Evolutionary conservation across 2,113 vertebrate genomes (phyloP).

Genomic region (Muscicapa adusta): DNA sequence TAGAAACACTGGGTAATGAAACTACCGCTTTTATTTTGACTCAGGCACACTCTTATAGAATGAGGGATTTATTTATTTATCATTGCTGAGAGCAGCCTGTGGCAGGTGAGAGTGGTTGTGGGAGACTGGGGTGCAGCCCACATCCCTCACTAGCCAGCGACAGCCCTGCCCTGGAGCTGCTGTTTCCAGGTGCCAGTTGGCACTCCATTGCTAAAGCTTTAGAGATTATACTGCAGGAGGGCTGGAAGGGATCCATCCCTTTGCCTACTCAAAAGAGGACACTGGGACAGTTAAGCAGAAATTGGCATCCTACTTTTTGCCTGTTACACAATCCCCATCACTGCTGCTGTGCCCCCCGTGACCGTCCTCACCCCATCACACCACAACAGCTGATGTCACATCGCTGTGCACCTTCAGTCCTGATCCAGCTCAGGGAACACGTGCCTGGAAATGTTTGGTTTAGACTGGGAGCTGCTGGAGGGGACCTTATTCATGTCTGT

Average conservation of each 20-base stretch:
- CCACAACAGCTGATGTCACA: neutral
- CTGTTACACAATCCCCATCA: neutral
- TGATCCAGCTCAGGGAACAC: neutral
- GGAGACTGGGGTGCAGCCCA: neutral
- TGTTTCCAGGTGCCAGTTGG: neutral
- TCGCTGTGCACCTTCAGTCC: fast-evolving
- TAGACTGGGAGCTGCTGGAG: neutral
- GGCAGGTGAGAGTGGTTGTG: neutral
- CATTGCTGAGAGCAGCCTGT: neutral
- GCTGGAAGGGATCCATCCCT: neutral
- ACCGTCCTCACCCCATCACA: neutral
- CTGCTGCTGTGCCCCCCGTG: fast-evolving
- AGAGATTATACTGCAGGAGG: neutral
- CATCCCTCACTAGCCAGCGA: neutral
- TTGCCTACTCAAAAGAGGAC: neutral
- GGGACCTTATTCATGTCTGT: neutral
- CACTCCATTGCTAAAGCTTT: neutral
- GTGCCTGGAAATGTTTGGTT: neutral
- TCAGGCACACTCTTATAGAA: neutral
- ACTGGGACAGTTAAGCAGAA: neutral
- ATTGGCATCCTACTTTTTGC: neutral
- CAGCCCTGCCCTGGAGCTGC: neutral
- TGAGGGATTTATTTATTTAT: neutral
- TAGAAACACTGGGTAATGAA: neutral
- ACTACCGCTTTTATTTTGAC: neutral